Evolutionary conservation across 92 coral and sea anemone species (phyloP).

Genomic region (Porites divaricata): DNA sequence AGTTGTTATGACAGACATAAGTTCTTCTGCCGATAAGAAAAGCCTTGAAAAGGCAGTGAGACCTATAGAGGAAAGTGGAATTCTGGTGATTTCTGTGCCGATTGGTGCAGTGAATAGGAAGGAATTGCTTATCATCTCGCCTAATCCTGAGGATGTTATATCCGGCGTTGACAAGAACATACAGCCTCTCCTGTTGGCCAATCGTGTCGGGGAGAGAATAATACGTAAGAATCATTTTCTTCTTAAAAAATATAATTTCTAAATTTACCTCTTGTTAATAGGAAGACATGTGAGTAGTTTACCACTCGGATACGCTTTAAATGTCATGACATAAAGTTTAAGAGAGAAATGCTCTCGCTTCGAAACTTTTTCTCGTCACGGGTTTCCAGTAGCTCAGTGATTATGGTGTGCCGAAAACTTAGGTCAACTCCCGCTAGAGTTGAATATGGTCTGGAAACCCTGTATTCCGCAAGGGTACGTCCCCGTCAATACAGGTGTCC

Average conservation of each 20-base stretch:
- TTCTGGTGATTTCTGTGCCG: constrained; percentile 65
- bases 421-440: too few relatives aligned
- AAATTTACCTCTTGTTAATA: too few relatives aligned
- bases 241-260: background rate
- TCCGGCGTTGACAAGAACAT: constrained; percentile 36
- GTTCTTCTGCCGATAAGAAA: background rate
- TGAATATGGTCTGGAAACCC: too few relatives aligned
- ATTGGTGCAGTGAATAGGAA: constrained; percentile 52
- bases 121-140: constrained; percentile 55
- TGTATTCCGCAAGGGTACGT: too few relatives aligned
- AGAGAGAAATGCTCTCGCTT: too few relatives aligned
- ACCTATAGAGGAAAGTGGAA: constrained; percentile 42
- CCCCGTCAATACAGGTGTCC: too few relatives aligned
- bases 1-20: constrained; percentile 76
- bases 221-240: constrained; percentile 46
- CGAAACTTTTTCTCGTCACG: too few relatives aligned
- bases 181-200: constrained; percentile 49
- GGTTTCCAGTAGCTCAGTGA: too few relatives aligned
- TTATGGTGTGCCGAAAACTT: too few relatives aligned
- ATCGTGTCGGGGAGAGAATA: constrained; percentile 64
- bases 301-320: too few relatives aligned
- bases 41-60: constrained; percentile 25
- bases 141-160: constrained; percentile 57
- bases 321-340: too few relatives aligned
- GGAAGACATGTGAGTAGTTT: too few relatives aligned